Conservation (phyloP, 1,140 invertebrate species). For the Camponotus pennsylvanicus region DNA sequence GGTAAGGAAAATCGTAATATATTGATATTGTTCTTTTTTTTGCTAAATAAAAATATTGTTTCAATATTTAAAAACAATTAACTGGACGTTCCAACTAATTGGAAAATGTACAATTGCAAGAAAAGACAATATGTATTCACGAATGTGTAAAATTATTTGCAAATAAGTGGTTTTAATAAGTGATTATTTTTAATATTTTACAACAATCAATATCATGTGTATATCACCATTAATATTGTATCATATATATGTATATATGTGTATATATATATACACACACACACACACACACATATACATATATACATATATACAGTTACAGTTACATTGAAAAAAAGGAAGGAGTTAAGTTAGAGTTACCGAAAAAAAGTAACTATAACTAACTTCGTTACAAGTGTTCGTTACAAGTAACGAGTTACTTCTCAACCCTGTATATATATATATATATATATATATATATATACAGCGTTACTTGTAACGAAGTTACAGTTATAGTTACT, state of each 20-base stretch:
- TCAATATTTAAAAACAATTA: not conserved
- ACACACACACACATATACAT: too few species aligned
- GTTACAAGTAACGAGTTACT: too few species aligned
- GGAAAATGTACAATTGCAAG: not conserved
- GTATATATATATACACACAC: too few species aligned
- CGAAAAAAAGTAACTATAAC: too few species aligned
- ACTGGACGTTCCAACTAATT: not conserved
- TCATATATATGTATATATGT: not conserved
- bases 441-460: too few species aligned
- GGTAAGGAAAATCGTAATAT: not conserved
- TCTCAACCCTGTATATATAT: too few species aligned
- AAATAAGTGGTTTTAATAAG: slow-evolving; percentile 20
- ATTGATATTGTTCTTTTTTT: not conserved
- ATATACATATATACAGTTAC: too few species aligned
- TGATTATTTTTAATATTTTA: not conserved
- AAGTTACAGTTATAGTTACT: too few species aligned
- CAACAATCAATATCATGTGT: not conserved
- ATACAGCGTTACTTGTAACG: too few species aligned
- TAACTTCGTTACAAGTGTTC: too few species aligned
- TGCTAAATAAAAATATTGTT: not conserved
- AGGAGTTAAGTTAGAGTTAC: too few species aligned
- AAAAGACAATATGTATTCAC: not conserved
- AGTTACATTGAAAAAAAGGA: too few species aligned
- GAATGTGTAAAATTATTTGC: not conserved
- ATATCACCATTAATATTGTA: not conserved